These are phyloP conservation scores for Climacteris rufus DNA, from an alignment of 2,113 vertebrate species.

Conservation along the genomic window DNA sequence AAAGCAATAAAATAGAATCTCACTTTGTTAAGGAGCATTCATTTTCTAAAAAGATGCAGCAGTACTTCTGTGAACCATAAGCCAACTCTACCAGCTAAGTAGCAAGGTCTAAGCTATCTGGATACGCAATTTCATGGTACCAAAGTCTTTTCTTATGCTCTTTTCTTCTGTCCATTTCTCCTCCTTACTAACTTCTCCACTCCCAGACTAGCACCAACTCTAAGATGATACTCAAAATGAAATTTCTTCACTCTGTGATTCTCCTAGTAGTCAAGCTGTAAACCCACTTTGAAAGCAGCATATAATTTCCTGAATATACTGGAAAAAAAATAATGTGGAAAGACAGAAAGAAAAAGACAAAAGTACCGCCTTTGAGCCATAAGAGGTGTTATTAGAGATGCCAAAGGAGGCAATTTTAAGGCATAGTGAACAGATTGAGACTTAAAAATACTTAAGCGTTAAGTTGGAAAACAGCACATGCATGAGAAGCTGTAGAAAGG, in stretches of 20 bases:
- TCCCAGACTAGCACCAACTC: neutral
- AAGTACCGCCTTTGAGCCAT: neutral
- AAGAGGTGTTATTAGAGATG: neutral
- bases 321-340: neutral
- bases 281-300: neutral
- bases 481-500: neutral
- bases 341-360: neutral
- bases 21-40: neutral
- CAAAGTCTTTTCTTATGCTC: neutral
- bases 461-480: neutral
- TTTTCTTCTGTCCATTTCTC: neutral
- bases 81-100: neutral
- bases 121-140: neutral
- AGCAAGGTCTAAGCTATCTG: neutral
- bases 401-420: neutral
- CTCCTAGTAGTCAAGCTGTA: neutral
- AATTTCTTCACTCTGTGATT: neutral
- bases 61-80: neutral
- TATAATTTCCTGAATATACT: neutral
- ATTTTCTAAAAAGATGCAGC: neutral
- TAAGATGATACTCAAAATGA: neutral
- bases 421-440: neutral
- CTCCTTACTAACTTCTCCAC: neutral
- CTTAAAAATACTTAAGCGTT: neutral
- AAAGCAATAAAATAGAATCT: neutral